Evolutionary conservation across 64 coral and sea anemone species (phyloP).

Genomic region (Catalaphyllia jardinei): DNA sequence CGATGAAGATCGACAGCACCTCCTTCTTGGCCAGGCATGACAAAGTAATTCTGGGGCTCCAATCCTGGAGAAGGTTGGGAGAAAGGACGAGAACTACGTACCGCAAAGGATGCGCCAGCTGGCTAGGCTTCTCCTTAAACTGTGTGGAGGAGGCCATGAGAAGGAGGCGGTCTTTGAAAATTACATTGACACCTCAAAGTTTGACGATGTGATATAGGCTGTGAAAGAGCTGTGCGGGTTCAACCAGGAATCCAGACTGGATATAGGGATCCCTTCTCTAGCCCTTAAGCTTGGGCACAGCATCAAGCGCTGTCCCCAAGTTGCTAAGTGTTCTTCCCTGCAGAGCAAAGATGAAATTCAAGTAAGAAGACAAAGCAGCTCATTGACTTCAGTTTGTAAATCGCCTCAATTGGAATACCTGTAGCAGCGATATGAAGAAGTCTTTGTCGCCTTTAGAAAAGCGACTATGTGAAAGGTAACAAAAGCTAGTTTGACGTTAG

Average conservation of each 20-base stretch:
- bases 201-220: not conserved
- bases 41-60: not conserved
- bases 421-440: too few relatives aligned
- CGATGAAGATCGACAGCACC: not conserved
- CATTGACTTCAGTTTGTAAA: not conserved
- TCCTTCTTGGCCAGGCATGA: not conserved
- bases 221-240: not conserved
- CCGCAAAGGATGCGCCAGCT: slow-evolving; percentile 9
- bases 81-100: not conserved
- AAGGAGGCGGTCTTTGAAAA: not conserved
- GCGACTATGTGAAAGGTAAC: too few relatives aligned
- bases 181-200: slow-evolving; percentile 8
- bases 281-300: too few relatives aligned
- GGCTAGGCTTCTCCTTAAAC: not conserved
- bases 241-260: not conserved
- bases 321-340: not conserved
- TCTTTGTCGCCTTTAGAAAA: too few relatives aligned
- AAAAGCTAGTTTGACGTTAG: too few relatives aligned
- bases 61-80: slow-evolving; percentile 19
- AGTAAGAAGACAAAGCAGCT: slow-evolving; percentile 6
- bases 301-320: too few relatives aligned
- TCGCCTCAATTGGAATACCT: too few relatives aligned
- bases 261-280: too few relatives aligned
- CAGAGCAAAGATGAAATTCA: slow-evolving; percentile 1
- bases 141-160: not conserved